These are phyloP conservation scores for Amia ocellicauda DNA, from an alignment of 2,113 vertebrate species.

Conservation along the genomic window DNA sequence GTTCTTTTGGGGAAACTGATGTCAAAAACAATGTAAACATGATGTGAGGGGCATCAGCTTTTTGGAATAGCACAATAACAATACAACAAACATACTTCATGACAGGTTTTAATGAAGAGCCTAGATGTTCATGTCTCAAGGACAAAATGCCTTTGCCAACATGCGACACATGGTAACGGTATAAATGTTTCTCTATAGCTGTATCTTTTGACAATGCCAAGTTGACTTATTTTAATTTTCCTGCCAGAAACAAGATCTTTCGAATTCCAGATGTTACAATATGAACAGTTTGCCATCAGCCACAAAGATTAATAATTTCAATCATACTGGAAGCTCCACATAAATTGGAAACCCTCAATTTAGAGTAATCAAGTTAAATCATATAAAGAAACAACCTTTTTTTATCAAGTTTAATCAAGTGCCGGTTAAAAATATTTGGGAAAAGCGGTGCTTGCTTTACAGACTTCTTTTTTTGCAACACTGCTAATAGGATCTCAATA, in stretches of 20 bases:
- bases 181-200: background rate
- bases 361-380: background rate
- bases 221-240: background rate
- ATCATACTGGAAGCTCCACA: background rate
- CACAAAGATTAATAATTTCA: background rate
- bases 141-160: too few species aligned
- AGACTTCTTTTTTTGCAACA: too few species aligned
- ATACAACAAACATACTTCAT: slow-evolving; percentile 19
- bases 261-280: background rate
- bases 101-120: too few species aligned
- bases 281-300: background rate
- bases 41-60: background rate
- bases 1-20: background rate
- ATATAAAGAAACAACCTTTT: background rate
- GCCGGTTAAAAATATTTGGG: too few species aligned
- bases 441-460: too few species aligned
- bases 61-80: background rate
- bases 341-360: background rate
- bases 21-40: background rate
- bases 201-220: background rate
- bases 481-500: too few species aligned
- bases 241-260: background rate
- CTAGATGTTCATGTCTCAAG: too few species aligned
- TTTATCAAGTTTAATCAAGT: too few species aligned
- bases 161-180: too few species aligned